Evolutionary conservation across 2,888 invertebrate genomes (phyloP), one percentile per base, ranked within the genome.

Genomic region (Dryocosmus kuriphilus): DNA sequence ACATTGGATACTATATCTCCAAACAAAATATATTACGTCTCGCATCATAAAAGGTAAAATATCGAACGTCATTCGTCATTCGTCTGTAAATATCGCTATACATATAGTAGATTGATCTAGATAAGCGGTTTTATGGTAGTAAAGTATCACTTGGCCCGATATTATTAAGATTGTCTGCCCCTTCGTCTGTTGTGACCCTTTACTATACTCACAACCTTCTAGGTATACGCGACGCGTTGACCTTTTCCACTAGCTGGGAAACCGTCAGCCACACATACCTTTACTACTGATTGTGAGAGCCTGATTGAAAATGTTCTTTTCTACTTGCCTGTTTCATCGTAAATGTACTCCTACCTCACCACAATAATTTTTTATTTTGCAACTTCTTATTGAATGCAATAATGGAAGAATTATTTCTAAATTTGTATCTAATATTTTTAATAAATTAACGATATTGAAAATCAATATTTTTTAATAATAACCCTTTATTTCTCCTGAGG

Each of bases 211-310:
- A 41, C 41, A 16, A 41, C 16, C 38, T 38, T 14, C 14, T 14
- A 38, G 41, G 41, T 6, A 41, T 41, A 16, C 41, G 6, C 16
- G 67, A 67, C 67, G 41, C 38, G 41, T 46, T 67, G 67, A 46
- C 67, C 67, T 67, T 67, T 67, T 67, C 46, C 27, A 67, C 67
- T 67, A 27, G 14, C 38, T 27, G 24, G 24, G 41, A 38, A 8
- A 27, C 65, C 22, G 41, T 65, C 65, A 65, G 41, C 35, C 65
- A 16, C 65, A 65, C 38, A 65, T 65, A 41, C 65, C 27, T 41
- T 46, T 67, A 67, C 67, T 67, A 67, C 67, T 65, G 65, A 65
- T 65, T 41, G 16, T 16, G 16, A 16, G 16, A 41, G 16, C 9
- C 51, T n/a, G 51, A 51, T 51, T 57, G 14, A n/a, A 57, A 75